A percentile compares a stretch with the other conserved stretches of the same genome.
These are phyloP conservation scores for Camponotus vicinus DNA, from an alignment of 1,140 invertebrate species.

Conservation along the genomic window DNA sequence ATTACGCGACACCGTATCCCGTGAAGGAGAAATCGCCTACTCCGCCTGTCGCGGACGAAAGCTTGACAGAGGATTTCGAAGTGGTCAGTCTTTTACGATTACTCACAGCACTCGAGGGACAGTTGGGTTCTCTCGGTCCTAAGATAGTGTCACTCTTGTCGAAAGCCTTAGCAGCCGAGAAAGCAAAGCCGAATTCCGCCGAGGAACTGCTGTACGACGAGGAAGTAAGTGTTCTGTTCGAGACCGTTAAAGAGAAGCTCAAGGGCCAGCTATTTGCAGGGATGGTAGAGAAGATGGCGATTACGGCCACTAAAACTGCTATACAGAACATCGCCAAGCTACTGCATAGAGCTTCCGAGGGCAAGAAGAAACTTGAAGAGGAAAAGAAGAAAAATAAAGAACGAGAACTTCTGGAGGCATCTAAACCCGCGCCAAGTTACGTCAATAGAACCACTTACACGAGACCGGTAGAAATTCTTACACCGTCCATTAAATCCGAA, in stretches of 20 bases:
- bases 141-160: slow-evolving; percentile 91
- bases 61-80: slow-evolving; percentile 78
- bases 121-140: slow-evolving; percentile 92
- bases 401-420: slow-evolving; percentile 76
- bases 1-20: slow-evolving; percentile 81
- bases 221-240: slow-evolving; percentile 91
- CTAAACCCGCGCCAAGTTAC: slow-evolving; percentile 73
- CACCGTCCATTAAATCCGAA: slow-evolving; percentile 80
- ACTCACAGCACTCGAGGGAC: slow-evolving; percentile 92
- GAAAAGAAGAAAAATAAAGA: slow-evolving; percentile 80
- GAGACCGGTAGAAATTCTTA: slow-evolving; percentile 72
- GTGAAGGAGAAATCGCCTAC: slow-evolving; percentile 80
- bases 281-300: slow-evolving; percentile 89
- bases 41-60: slow-evolving; percentile 76
- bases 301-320: slow-evolving; percentile 88
- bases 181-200: slow-evolving; percentile 90
- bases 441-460: slow-evolving; percentile 76
- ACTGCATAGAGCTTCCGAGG: slow-evolving; percentile 88
- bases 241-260: slow-evolving; percentile 94
- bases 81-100: slow-evolving; percentile 91
- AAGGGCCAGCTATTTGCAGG: slow-evolving; percentile 93
- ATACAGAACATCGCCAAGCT: slow-evolving; percentile 90
- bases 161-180: slow-evolving; percentile 92
- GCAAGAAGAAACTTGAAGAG: slow-evolving; percentile 86
- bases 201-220: slow-evolving; percentile 91